Conservation (phyloP, 2,888 invertebrate species). For the Amblyjoppa proteus region DNA sequence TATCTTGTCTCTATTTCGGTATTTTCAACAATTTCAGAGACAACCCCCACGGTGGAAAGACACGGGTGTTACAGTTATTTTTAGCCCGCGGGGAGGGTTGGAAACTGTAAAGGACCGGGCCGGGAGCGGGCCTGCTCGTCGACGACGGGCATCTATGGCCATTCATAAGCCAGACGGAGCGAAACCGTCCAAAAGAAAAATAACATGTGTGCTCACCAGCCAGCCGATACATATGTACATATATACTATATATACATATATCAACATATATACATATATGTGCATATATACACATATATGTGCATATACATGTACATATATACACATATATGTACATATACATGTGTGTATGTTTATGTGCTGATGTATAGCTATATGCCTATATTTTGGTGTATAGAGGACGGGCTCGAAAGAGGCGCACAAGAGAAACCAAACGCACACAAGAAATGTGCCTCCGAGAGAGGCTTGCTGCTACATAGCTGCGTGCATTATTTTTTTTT, state of each 20-base stretch:
- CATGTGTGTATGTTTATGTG: no score
- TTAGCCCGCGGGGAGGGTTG: constrained; percentile 68
- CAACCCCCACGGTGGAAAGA: constrained; percentile 60
- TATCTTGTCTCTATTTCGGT: constrained; percentile 65
- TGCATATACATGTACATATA: no score
- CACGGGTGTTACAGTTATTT: constrained; percentile 64
- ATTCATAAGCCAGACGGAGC: constrained; percentile 68
- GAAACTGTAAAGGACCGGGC: constrained; percentile 56
- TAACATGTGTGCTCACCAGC: constrained; percentile 34
- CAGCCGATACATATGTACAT: neutral
- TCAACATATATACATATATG: no score
- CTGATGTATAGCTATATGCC: neutral
- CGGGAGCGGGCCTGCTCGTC: constrained; percentile 35
- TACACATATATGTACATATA: neutral
- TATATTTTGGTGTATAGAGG: constrained; percentile 5
- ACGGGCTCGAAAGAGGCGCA: neutral
- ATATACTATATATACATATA: neutral
- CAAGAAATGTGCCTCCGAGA: neutral
- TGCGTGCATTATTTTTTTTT: constrained; percentile 32
- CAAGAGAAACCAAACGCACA: neutral
- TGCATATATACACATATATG: no score
- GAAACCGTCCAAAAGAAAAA: constrained; percentile 62
- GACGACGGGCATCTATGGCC: constrained; percentile 61
- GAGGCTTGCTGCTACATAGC: neutral
- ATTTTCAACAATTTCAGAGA: constrained; percentile 64